Base-by-base conservation (phyloP, 1,140 invertebrate species). In the Hyphantria cunea region DNA sequence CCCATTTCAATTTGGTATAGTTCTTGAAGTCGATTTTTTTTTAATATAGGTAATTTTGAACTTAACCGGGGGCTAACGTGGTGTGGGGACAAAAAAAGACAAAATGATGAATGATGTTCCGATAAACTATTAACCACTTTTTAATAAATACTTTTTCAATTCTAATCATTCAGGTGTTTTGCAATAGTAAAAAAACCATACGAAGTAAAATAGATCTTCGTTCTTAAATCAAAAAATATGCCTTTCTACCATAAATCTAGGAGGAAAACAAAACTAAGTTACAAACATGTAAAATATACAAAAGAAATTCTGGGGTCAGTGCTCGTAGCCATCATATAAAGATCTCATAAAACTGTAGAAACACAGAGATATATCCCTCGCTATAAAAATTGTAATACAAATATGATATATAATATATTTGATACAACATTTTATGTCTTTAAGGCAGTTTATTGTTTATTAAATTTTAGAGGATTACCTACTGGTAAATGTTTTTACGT, bases 361-460 rank as follows among this genome's bases (percentile, higher is more conserved):
- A 82, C 66, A 71, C 74, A 74, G 77, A 87, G 77, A 87, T 87
- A 82, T 73, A 75, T 72, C 78, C 64, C 72, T 70, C 76, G 61
- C 74, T 58, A 81, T 88, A 84, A 88, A 87, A 87, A 74, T 53
- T 50, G 70, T 64, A 84, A 78, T 85, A 80, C 80, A 76, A 82
- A 83, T 85, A 76, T 39, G 2, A 72, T 74, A 68, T 25, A 72
- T 74, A 68, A 63, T 66, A 74, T 75, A 79, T 81, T 80, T 71
- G 76, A 74, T 74, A 76, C 80, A 76, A 84, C 74, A 64, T 80
- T 86, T 85, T 81, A 85, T 74, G 66, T 67, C 68, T 75, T 72
- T 70, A 76, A 51, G 74, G 64, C 66, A 59, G 62, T 75, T 70
- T 72, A 69, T 78, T 70, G 68, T 66, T 70, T 77, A 74, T 74